phyloP scores from a whole-genome alignment of 2,888 invertebrate genomes.

The Diplazon laetatorius region DNA sequence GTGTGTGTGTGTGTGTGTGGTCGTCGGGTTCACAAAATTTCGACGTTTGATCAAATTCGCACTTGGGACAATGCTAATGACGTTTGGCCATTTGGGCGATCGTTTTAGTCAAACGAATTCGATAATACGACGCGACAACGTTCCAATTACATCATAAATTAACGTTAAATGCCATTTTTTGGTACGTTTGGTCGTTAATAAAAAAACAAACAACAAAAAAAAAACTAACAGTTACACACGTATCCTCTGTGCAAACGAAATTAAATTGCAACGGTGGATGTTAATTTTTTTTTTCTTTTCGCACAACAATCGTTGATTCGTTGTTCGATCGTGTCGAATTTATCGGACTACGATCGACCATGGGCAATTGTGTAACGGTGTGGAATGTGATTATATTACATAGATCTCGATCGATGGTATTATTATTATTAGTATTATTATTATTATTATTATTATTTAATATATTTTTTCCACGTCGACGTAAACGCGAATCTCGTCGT shows the following conservation, averaged over 20 bases:
- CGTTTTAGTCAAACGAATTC: not conserved
- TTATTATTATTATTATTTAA: too few species aligned
- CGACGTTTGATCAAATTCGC: constrained; percentile 16
- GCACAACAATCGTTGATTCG: constrained; percentile 69
- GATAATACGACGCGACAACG: constrained; percentile 17
- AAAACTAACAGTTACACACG: constrained; percentile 59
- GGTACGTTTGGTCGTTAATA: constrained; percentile 1
- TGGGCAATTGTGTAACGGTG: constrained; percentile 70
- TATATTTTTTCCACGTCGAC: constrained; percentile 62
- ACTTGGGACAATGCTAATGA: constrained; percentile 21
- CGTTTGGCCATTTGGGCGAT: constrained; percentile 13
- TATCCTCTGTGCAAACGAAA: constrained; percentile 63
- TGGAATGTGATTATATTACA: constrained; percentile 76
- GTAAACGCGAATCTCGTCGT: constrained; percentile 34
- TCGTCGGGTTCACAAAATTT: constrained; percentile 19
- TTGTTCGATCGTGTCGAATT: constrained; percentile 50
- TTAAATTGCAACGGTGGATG: constrained; percentile 68
- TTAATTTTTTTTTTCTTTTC: constrained; percentile 25
- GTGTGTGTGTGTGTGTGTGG: too few species aligned
- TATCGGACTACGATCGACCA: constrained; percentile 48
- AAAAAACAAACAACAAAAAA: constrained; percentile 35
- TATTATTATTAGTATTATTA: too few species aligned
- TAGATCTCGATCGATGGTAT: constrained; percentile 71
- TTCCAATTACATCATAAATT: not conserved
- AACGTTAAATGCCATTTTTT: constrained; percentile 6